Evolutionary conservation across 1,140 invertebrate species (phyloP), one percentile per base, ranked within the genome.

Genomic region (Glomeris maerens): DNA sequence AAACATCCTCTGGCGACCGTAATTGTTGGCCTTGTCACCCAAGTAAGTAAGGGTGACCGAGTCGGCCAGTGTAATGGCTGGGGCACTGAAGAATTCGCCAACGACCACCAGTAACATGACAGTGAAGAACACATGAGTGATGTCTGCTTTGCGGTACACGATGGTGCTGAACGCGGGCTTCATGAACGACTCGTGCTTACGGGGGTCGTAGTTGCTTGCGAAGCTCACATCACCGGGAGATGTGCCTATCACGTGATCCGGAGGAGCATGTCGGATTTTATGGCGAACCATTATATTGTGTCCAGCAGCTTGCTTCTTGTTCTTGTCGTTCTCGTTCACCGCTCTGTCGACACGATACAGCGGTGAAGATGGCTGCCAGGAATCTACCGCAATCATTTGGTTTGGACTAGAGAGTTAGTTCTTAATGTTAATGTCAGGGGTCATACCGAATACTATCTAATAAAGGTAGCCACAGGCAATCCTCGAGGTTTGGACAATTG

Each of bases 1-100:
- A 64, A 97, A 98, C 89, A 99, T 96, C 56, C 94, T 78, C 67
- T 98, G 93, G 56, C 92, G 83, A 0, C 93, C 93, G 64, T 98
- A 98, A 57, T 81, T 79, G 52, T 74, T 72, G 57, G 88, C 87
- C 27, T 91, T 87, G 68, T 94, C 90, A 0, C 86, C 88, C 0
- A 96, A 74, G 48, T 93, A 74, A 1, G 84, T 87, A 20, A 96
- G 82, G 0, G 94, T 91, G 1, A 87, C 90, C 0, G 86, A 89
- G 65, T 95, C 91, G 0, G 93, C 94, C n/a, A 98, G 70, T 0
- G 93, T 94, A 29, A 98, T 89, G 17, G 94, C 91, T 1, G 95
- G 95, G 1, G 93, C 90, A 55, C 84, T 84, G 64, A 96, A 95
- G 72, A 98, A 98, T 70, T 99, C 95, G 0, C 95, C 94, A 21